Evolutionary conservation across 2,113 vertebrate genomes (phyloP), one percentile per base, ranked within the genome.

Genomic region (Ictalurus furcatus): DNA sequence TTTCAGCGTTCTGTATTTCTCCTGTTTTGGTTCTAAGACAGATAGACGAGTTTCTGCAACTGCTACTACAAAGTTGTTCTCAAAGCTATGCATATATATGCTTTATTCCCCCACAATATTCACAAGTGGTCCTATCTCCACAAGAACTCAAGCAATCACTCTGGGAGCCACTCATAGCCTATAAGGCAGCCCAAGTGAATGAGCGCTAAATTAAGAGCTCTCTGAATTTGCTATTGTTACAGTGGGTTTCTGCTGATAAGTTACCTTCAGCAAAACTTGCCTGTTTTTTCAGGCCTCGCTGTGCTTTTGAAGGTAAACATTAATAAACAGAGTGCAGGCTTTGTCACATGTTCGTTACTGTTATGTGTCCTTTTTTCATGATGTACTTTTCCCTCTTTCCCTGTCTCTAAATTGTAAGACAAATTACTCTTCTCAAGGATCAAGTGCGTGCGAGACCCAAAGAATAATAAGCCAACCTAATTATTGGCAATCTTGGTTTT

Each of bases 371-470:
- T 65, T 89, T 21, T 92, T 88, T 89, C 92, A 91, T 92, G 76
- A 89, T 69, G 54, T 56, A 40, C 71, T 58, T 89, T 82, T 91
- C 90, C 93, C 86, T 90, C 91, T 65, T 86, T 92, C 52, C 19
- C 21, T n/a, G 13, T 1, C 16, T 3, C 44, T 52, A 88, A 83
- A 56, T 91, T 94, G 93, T 94, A 91, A 94, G 95, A 95, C 85
- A 94, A 96, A 96, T 96, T 95, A 94, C 93, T 92, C 92, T 89
- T 92, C 90, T 96, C 90, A 93, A 95, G 94, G 93, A 93, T 92
- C 86, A 1, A 82, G 74, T 90, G 93, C 90, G 89, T 88, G 88
- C 93, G 93, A 94, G 95, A 94, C 93, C 83, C 92, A 92, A 92
- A 87, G 90, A 90, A 96, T 95, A 96, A 96, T 94, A 95, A 94